Percentiles rank a stretch among this genome's conserved stretches.
Evolutionary conservation across 1,140 invertebrate species (phyloP).

Genomic region (Meloidogyne floridensis): DNA sequence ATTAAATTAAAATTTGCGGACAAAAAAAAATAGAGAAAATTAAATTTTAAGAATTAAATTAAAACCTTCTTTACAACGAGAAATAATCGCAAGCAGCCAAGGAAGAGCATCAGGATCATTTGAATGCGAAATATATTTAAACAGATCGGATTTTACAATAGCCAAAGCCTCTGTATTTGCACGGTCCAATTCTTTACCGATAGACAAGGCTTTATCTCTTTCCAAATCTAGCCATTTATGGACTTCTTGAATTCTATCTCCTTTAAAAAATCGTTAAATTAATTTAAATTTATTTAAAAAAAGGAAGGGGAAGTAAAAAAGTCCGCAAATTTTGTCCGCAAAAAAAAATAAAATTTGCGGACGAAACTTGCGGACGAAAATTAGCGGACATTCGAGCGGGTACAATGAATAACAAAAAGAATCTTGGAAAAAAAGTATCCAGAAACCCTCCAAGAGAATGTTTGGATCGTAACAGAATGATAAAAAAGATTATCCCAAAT

Average conservation of each 20-base stretch:
- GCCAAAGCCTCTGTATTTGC: neutral
- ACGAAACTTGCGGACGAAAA: too few relatives aligned
- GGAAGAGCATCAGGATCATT: conserved; percentile 8
- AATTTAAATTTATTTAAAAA: neutral
- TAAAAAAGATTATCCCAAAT: too few relatives aligned
- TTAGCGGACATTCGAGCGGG: too few relatives aligned
- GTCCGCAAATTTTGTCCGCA: neutral
- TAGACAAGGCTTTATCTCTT: neutral
- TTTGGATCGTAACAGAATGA: too few relatives aligned
- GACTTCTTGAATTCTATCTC: too few relatives aligned
- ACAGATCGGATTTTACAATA: neutral
- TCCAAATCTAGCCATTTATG: neutral
- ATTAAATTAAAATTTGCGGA: too few relatives aligned
- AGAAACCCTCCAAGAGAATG: too few relatives aligned
- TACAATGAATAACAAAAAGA: too few relatives aligned
- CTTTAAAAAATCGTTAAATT: neutral
- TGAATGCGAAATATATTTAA: neutral
- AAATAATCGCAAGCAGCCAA: neutral
- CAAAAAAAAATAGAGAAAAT: too few relatives aligned
- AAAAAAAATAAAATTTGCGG: neutral
- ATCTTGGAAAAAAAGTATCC: too few relatives aligned
- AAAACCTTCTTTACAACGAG: conserved; percentile 16
- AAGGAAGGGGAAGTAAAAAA: neutral
- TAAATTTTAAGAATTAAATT: neutral
- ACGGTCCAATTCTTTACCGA: neutral